Base-by-base conservation (phyloP, 2,888 invertebrate genomes). In the Carpatolechia fugitivella region DNA sequence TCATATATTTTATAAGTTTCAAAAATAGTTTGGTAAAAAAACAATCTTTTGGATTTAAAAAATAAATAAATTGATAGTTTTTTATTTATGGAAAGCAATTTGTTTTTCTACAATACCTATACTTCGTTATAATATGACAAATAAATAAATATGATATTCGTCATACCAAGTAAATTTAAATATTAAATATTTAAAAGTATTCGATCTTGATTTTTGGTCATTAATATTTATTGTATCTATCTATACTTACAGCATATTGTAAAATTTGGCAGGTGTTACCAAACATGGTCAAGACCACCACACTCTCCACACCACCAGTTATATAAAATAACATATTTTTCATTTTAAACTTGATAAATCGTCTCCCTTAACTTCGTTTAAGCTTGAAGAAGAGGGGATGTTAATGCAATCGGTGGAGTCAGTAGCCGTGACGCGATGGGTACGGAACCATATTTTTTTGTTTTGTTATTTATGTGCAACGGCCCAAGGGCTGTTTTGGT, bases 361-460 rank as follows among this genome's bases (percentile, higher is more conserved):
- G 80, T 66, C 68, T 74, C 72, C 72, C 73, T 76, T 73, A 69
- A 71, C 76, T 74, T 75, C 78, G 75, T 73, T 77, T 76, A 72
- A 65, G 74, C 72, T 74, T 75, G 57, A 63, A 61, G 44, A 53
- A 69, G 64, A 70, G 76, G 77, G 78, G 75, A 69, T 75, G 68
- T 60, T 66, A 72, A 75, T 72, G 74, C 71, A 76, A 74, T 75
- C 72, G 75, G 60, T 52, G 62, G 72, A 78, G 63, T 69, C 76
- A 74, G 94, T 82, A 94, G 59, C 96, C 94, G 95, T 60, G 98
- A 99, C 88, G 98, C 62, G 62, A 52, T 57, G 61, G 64, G 65
- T 64, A 63, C 64, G 63, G 64, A 68, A 62, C 65, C 77, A 72
- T 76, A 73, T 75, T 80, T 79, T 80, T 80, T 44, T 44, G 11